Evolutionary conservation across 1,140 invertebrate species (phyloP), one percentile per base, ranked within the genome.

Genomic region (Lepidotrigona ventralis): DNA sequence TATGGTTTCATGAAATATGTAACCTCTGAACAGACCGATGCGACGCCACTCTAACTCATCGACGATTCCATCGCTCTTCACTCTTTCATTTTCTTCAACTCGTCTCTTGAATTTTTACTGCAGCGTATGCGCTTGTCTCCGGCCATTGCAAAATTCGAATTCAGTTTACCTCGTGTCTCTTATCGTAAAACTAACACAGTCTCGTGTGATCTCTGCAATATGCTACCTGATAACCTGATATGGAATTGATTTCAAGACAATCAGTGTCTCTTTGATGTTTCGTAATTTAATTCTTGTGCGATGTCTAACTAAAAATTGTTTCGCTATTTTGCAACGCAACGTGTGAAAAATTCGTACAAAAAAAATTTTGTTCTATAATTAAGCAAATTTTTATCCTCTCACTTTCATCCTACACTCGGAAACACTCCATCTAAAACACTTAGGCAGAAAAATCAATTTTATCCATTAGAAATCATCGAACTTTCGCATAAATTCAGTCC

Each of bases 91-190:
- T n/a, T 26, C 1, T 19, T 69, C 23, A 51, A 51, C 51, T 6
- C 46, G 2, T 51, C 5, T 12, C 39, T 51, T 1, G 8, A 17
- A 79, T 79, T 79, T 79, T 23, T 63, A 54, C 72, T 79, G 29
- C 51, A 81, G 60, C 71, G 54, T 74, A 46, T 39, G 58, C 23
- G 70, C 53, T 74, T 74, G 26, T 63, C 64, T 54, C 19, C 39
- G 33, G 70, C 5, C 39, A n/a, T 17, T 23, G 11, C 78, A 14
- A 15, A 46, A 6, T 15, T 54, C 2, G 69, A 14, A 23, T 8
- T n/a, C 26, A 39, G 21, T 26, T 60, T 39, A 15, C 19, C 9
- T 11, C 39, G 39, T 46, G 39, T 6, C 46, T 15, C 51, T 64
- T 2, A 0, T n/a, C 26, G 56, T 23, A 19, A 53, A 72, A 73